Conservation (phyloP, 2,113 vertebrate genomes). For the Paradoxurus hermaphroditus region DNA sequence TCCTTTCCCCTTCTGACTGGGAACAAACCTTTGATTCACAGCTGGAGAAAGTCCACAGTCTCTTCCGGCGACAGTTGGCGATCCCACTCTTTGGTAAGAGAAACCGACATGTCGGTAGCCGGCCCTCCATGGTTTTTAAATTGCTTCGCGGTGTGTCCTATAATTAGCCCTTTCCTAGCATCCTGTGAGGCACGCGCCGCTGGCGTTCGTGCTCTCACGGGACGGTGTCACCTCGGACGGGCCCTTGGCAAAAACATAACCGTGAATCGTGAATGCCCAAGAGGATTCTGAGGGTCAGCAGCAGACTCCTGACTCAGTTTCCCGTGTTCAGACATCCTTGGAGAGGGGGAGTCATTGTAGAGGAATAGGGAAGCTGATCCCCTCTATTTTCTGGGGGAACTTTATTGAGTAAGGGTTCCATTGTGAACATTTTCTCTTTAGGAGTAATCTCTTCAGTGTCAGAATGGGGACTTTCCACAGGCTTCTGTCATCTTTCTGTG, state of each 20-base stretch:
- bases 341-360: background rate
- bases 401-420: background rate
- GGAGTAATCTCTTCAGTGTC: background rate
- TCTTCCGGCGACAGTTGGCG: conserved; percentile 95
- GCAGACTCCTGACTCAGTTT: background rate
- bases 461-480: background rate
- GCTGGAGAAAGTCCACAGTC: conserved; percentile 91
- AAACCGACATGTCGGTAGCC: background rate
- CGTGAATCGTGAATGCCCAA: background rate
- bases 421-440: background rate
- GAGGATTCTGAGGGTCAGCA: background rate
- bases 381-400: background rate
- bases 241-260: background rate
- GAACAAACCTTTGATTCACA: conserved; percentile 92
- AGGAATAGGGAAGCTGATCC: background rate
- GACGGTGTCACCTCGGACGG: background rate
- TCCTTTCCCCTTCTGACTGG: conserved; percentile 88
- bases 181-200: background rate
- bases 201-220: background rate
- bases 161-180: background rate
- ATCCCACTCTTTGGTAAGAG: conserved; percentile 93
- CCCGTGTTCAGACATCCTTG: background rate
- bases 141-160: background rate
- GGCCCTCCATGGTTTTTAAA: background rate
- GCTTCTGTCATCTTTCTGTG: fast-evolving